Evolutionary conservation across 1,140 invertebrate genomes (phyloP), one percentile per base, ranked within the genome.

Genomic region (Phortica variegata): DNA sequence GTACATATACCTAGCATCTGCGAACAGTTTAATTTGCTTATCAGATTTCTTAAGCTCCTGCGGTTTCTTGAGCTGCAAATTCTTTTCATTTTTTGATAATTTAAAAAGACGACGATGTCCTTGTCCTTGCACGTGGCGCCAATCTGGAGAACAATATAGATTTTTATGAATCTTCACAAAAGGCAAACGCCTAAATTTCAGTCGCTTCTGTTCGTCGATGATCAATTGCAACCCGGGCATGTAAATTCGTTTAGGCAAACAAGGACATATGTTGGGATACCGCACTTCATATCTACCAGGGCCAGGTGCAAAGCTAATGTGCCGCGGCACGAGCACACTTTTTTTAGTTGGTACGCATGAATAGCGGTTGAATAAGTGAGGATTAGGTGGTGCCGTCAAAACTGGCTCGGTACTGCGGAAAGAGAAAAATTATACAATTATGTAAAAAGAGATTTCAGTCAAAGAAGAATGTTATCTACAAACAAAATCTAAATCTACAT

Each of bases 1-100:
- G 18, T 61, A 58, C 0, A 70, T 44, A 31, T 73, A 73, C 40
- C 68, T 70, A 15, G 51, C 43, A 38, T 73, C 70, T n/a, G 62
- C 60, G n/a, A 53, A 71, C 20, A 73, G 34, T 15, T 43, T 56
- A 6, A 66, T 20, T 0, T 44, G 54, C 32, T 68, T 66, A 10
- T 66, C 68, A 0, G 42, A 13, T 39, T 65, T 66, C 12, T 69
- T 66, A 18, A 32, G 38, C 2, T 23, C 32, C 7, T 1, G 10
- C 0, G 6, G 0, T 8, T 40, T 52, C 19, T 54, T 57, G 0
- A 12, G 9, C 5, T 20, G 16, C 0, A 38, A 32, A 1, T 43
- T 38, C 20, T 42, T 42, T 0, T 57, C 54, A 0, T n/a, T 12
- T 4, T 48, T 52, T 1, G 18, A 26, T 46, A 58, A 61, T 1